Base-by-base conservation (phyloP, 2,888 invertebrate genomes). In the Amiota minor region DNA sequence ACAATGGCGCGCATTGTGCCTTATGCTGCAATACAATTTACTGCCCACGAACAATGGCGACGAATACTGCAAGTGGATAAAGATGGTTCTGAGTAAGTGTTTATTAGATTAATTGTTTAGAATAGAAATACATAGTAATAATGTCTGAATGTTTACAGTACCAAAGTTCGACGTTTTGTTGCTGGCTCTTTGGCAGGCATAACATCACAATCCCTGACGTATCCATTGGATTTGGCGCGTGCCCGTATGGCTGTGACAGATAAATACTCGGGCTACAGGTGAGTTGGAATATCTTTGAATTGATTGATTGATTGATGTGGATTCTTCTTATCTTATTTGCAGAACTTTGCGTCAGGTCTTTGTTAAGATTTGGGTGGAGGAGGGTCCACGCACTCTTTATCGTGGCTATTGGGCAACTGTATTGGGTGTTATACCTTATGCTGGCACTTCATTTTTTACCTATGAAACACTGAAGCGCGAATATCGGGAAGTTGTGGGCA, bases 1-100 rank as follows among this genome's bases (percentile, higher is more conserved):
- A 99, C 98, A 0, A 97, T 99, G 97, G 97, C 96, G 16, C 92
- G 99, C 73, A 98, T 99, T 76, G 92, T 98, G 70, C 99, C 99
- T 0, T 98, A 99, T 90, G 98, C 99, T 23, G 97, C 99, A 61
- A 95, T 99, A 80, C 99, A 99, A 91, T 99, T 98, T 90, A 95
- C 98, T 0, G 94, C 98, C 55, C 98, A 98, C 90, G 99, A 99
- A 90, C 98, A 99, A 89, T 99, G 96, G 95, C 98, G 98, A 89
- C 92, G 93, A 78, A 89, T 95, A 65, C 91, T 99, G 1, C 90
- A 91, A 11, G 94, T 96, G n/a, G 94, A 95, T 91, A 90, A 92
- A 80, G 89, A 90, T 77, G 90, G 91, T 73, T 75, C 84, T 77
- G 90, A 91, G 92, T 92, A 88, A 89, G 88, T 85, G 47, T 14